These are phyloP conservation scores for Muraenolepis orangiensis DNA, from an alignment of 2,797 vertebrate species.

Conservation along the genomic window DNA sequence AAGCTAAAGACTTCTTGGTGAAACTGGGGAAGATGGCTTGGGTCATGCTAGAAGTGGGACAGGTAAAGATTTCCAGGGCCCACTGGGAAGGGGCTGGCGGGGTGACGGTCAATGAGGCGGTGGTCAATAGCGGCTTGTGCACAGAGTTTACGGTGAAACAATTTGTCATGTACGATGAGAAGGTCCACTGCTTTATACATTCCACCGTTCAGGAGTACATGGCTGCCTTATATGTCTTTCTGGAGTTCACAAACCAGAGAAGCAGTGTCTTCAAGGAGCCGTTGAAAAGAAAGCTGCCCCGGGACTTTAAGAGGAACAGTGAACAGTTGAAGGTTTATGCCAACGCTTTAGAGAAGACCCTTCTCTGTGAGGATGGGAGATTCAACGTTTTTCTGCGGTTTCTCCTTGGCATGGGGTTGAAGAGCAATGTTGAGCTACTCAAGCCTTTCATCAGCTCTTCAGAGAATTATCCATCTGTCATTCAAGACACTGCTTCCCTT, in stretches of 20 bases:
- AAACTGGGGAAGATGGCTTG: conserved; percentile 66
- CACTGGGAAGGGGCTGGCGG: conserved; percentile 38
- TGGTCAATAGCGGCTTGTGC: conserved; percentile 60
- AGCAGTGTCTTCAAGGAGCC: conserved; percentile 55
- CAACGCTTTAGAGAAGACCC: conserved; percentile 58
- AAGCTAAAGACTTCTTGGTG: conserved; percentile 56
- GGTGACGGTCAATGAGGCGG: conserved; percentile 27
- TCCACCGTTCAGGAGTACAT: conserved; percentile 75
- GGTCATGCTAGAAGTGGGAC: conserved; percentile 52
- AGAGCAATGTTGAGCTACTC: conserved; percentile 61
- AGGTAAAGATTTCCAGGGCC: conserved; percentile 37
- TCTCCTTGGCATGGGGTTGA: conserved; percentile 61
- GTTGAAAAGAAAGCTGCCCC: conserved; percentile 28
- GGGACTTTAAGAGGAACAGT: conserved; percentile 33
- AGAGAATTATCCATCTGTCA: conserved; percentile 17
- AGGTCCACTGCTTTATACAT: conserved; percentile 66
- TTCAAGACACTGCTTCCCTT: conserved; percentile 35
- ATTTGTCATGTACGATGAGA: conserved; percentile 51
- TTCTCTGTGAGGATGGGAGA: conserved; percentile 45
- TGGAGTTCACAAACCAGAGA: conserved; percentile 50
- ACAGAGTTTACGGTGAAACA: conserved; percentile 47
- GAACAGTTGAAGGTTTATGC: conserved; percentile 47
- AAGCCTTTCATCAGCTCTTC: conserved; percentile 28
- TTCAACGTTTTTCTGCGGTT: conserved; percentile 72
- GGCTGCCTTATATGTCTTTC: conserved; percentile 68